These are phyloP conservation scores for Ornithorhynchus anatinus DNA, from an alignment of 2,113 vertebrate species.

Conservation along the genomic window DNA sequence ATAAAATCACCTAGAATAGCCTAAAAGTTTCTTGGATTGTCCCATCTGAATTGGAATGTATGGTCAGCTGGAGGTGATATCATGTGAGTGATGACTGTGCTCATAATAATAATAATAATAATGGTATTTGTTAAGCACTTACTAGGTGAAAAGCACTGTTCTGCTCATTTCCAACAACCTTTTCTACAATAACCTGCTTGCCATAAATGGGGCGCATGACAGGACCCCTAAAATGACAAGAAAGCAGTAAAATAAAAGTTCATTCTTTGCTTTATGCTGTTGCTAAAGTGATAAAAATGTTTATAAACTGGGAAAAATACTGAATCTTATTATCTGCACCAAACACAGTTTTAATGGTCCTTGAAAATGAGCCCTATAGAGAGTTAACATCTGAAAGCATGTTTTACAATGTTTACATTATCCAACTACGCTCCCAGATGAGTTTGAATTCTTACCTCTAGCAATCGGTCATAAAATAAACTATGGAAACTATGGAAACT, in stretches of 20 bases:
- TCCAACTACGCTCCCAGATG: conserved; percentile 6
- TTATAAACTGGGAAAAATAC: not conserved
- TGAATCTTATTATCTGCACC: conserved; percentile 2
- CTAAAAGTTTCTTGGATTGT: too few relatives aligned
- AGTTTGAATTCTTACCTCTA: conserved; percentile 19
- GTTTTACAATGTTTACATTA: conserved; percentile 11
- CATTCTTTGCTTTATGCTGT: not conserved
- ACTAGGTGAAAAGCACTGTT: too few relatives aligned
- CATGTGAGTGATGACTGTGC: too few relatives aligned
- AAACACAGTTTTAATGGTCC: not conserved
- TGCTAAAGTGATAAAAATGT: not conserved
- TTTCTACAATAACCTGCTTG: too few relatives aligned
- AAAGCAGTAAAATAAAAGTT: not conserved
- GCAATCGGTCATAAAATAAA: conserved; percentile 24
- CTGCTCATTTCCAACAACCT: too few relatives aligned
- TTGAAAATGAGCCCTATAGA: not conserved
- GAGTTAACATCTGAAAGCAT: conserved; percentile 1
- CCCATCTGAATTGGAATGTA: too few relatives aligned
- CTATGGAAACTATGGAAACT: conserved; percentile 18
- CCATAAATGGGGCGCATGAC: too few relatives aligned
- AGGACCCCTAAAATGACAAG: not conserved
- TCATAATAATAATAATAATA: too few relatives aligned
- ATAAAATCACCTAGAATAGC: too few relatives aligned
- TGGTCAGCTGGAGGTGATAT: too few relatives aligned
- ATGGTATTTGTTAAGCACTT: too few relatives aligned